A percentile compares a stretch with the other conserved stretches of the same genome.
Evolutionary conservation across 2,113 vertebrate genomes (phyloP).

Genomic region (Sylvilagus bachmani): DNA sequence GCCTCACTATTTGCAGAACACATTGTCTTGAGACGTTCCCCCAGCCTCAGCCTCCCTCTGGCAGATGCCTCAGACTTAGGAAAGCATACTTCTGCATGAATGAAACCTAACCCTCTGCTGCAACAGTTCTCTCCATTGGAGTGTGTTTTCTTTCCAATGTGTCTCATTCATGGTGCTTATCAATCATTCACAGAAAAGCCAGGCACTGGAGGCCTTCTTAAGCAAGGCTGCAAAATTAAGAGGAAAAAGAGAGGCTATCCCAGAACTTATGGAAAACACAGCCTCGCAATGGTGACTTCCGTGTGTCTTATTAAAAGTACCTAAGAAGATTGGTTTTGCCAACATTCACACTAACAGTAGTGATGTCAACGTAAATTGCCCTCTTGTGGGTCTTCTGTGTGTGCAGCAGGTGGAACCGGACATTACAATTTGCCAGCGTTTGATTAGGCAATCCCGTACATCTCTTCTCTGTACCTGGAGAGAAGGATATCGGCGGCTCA

Average conservation of each 20-base stretch:
- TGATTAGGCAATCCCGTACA: neutral
- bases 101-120: conserved; percentile 68
- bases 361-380: neutral
- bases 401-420: neutral
- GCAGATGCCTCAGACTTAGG: conserved; percentile 50
- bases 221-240: neutral
- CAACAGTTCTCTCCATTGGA: neutral
- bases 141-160: conserved; percentile 42
- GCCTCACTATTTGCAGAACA: conserved; percentile 34
- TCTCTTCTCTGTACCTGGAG: neutral
- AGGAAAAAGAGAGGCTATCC: conserved; percentile 1
- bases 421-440: conserved; percentile 24
- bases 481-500: conserved; percentile 44
- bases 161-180: conserved; percentile 8
- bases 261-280: neutral
- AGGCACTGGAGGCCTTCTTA: neutral
- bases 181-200: conserved; percentile 61
- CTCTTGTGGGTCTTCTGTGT: neutral
- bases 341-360: neutral
- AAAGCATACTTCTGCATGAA: conserved; percentile 71
- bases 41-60: neutral
- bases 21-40: conserved; percentile 50
- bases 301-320: conserved; percentile 25
- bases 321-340: neutral
- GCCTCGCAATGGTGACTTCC: neutral